These are phyloP conservation scores for Aphaenogaster rudis DNA, from an alignment of 1,140 invertebrate genomes.

Conservation along the genomic window DNA sequence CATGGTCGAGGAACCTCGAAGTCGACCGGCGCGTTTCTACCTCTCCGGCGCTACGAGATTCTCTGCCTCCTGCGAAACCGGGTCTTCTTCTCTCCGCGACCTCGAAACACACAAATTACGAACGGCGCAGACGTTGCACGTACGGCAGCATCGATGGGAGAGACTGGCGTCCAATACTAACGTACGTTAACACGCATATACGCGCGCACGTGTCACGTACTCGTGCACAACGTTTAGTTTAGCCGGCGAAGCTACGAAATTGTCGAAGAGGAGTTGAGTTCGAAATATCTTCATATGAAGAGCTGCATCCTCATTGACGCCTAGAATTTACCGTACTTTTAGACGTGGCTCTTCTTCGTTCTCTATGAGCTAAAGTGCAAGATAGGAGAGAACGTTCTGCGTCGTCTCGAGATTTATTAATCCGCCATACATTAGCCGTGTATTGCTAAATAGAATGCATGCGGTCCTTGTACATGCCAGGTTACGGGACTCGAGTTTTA, in stretches of 20 bases:
- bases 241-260: constrained; percentile 39
- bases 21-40: constrained; percentile 71
- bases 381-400: constrained; percentile 39
- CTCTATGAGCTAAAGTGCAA: constrained; percentile 47
- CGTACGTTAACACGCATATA: neutral
- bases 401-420: constrained; percentile 61
- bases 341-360: constrained; percentile 18
- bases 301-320: neutral
- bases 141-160: constrained; percentile 59
- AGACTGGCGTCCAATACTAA: constrained; percentile 1
- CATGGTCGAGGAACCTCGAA: constrained; percentile 70
- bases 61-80: constrained; percentile 69
- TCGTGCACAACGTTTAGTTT: neutral
- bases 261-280: constrained; percentile 15
- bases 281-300: constrained; percentile 19
- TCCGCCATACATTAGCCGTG: neutral
- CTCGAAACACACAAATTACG: constrained; percentile 78
- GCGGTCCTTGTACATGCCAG: constrained; percentile 7
- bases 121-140: constrained; percentile 64
- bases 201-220: neutral
- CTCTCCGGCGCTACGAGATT: constrained; percentile 53
- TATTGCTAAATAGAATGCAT: constrained; percentile 8
- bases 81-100: constrained; percentile 77
- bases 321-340: constrained; percentile 48
- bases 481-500: constrained; percentile 28